phyloP scores from a whole-genome alignment of 2,888 invertebrate species.

The Pachymerium ferrugineum region DNA sequence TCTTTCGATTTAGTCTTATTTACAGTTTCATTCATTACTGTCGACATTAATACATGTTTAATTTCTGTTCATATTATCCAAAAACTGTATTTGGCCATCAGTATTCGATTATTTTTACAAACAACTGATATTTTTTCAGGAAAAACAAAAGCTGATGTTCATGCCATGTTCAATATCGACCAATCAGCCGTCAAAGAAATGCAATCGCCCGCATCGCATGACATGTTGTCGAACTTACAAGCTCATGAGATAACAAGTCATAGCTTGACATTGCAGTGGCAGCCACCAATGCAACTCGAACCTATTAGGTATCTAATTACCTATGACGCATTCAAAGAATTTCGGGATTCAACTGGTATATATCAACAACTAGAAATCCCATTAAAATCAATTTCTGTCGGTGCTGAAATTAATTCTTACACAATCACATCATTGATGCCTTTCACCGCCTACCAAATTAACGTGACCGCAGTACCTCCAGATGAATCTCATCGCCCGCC shows the following conservation, averaged over 20 bases:
- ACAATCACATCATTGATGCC: constrained; percentile 84
- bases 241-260: constrained; percentile 89
- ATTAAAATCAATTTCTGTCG: constrained; percentile 57
- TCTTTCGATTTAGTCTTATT: no score
- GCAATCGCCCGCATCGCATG: no score
- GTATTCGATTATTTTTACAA: no score
- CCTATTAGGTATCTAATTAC: constrained; percentile 74
- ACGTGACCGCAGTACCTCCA: constrained; percentile 78
- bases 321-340: constrained; percentile 87
- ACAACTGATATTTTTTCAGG: no score
- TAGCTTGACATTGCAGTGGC: constrained; percentile 87
- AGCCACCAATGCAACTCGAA: constrained; percentile 79
- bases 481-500: constrained; percentile 79
- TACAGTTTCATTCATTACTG: no score
- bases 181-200: no score
- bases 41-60: no score
- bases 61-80: no score
- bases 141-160: no score
- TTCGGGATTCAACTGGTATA: constrained; percentile 87
- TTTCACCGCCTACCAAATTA: constrained; percentile 89
- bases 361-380: constrained; percentile 75
- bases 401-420: constrained; percentile 63
- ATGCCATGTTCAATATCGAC: no score
- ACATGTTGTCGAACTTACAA: constrained; percentile 80
- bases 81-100: no score